A percentile compares a stretch with the other conserved stretches of the same genome.
Conservation (phyloP, 2,888 invertebrate genomes). For the Yponomeuta plumbellus region DNA sequence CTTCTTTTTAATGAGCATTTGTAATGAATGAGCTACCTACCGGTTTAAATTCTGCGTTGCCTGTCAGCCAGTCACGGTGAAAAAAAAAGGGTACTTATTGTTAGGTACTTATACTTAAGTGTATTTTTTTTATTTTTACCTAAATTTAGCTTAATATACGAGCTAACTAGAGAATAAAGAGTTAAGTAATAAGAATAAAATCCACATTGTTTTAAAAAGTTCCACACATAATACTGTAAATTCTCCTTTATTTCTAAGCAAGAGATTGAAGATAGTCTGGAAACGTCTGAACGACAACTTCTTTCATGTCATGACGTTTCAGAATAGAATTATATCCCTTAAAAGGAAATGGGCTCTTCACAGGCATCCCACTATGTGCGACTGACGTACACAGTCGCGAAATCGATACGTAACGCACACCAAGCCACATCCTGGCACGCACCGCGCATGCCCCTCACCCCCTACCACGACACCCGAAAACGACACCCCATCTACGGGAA, state of each 20-base stretch:
- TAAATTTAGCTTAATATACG: background rate
- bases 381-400: constrained; percentile 63
- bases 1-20: too few relatives aligned
- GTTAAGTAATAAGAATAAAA: too few relatives aligned
- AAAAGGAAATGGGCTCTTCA: constrained; percentile 36
- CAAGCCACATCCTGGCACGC: constrained; percentile 31
- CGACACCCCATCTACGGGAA: constrained; percentile 31
- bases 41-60: too few relatives aligned
- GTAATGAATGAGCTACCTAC: too few relatives aligned
- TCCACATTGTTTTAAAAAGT: background rate
- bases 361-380: constrained; percentile 47
- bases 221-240: background rate
- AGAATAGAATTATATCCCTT: constrained; percentile 54
- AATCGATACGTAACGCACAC: constrained; percentile 72
- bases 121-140: background rate
- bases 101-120: background rate
- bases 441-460: constrained; percentile 54
- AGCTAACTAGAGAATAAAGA: too few relatives aligned
- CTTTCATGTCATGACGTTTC: constrained; percentile 46
- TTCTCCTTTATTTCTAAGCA: background rate
- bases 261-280: background rate
- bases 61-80: too few relatives aligned
- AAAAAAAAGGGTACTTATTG: too few relatives aligned
- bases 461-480: constrained; percentile 52
- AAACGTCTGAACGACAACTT: constrained; percentile 29